Base-by-base conservation (phyloP, 2,113 vertebrate species). In the Sinocyclocheilus anophthalmus region DNA sequence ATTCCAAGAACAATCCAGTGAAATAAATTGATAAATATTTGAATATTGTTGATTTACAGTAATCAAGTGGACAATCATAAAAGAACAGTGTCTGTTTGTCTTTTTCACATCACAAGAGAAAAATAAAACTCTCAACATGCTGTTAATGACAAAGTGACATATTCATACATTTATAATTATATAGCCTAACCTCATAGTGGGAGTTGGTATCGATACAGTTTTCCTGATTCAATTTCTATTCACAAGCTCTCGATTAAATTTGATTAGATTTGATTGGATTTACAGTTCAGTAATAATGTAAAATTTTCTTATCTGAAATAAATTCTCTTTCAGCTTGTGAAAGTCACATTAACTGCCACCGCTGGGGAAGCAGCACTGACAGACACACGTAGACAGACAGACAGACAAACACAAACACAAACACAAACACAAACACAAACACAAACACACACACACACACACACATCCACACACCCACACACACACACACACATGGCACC, bases 11-110 rank as follows among this genome's bases (percentile, higher is more conserved):
- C 14, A 70, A 37, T 30, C 1, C 2, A 30, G 63, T 65, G 63
- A 65, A 65, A 67, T 14, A 7, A 13, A 13, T 13, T 13, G 5
- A 61, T n/a, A 61, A 65, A 55, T 18, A 55, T 55, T 65, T 26
- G 1, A 65, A 26, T 65, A 26, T 65, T 65, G 61, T 65, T 61
- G 57, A 61, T 61, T 67, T 67, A 55, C 53, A 55, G 53, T 18
- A 67, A 67, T 67, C 30, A 67, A 67, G 63, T 67, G 61, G 61
- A 26, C n/a, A n/a, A n/a, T n/a, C n/a, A n/a, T n/a, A n/a, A n/a
- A n/a, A 26, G 4, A 24, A 3, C 9, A 26, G 4, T 65, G 11
- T 65, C n/a, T 63, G n/a, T 5, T 50, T 13, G 4, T 2, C 24
- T 26, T 65, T 65, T 65, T 67, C 12, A 67, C 63, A 67, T 67